phyloP scores from a whole-genome alignment of 2,113 vertebrate genomes.

The Benitochromis conjunctus region DNA sequence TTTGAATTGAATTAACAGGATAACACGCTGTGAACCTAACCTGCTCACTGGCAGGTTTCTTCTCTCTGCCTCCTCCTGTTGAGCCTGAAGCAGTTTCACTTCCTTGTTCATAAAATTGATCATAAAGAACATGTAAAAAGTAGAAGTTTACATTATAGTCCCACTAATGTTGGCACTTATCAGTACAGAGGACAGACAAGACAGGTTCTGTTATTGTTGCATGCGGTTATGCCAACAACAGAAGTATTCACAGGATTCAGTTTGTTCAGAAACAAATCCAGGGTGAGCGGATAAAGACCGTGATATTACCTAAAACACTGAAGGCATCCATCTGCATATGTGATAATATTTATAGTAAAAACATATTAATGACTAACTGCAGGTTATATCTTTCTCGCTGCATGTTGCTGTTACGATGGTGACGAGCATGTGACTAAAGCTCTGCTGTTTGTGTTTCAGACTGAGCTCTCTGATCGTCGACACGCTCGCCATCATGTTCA shows the following conservation, averaged over 20 bases:
- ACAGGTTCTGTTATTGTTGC: neutral
- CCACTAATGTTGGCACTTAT: neutral
- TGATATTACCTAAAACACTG: neutral
- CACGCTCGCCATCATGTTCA: constrained; percentile 78
- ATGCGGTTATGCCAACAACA: neutral
- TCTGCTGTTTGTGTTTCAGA: constrained; percentile 46
- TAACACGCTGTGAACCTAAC: neutral
- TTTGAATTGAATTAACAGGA: too few relatives aligned
- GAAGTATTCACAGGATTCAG: neutral
- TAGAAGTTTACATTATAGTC: neutral
- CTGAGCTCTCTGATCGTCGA: constrained; percentile 72
- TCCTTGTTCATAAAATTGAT: neutral
- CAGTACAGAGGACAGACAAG: neutral
- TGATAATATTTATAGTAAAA: neutral
- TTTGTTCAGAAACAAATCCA: neutral
- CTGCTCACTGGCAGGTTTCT: neutral
- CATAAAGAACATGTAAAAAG: neutral
- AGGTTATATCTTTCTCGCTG: neutral
- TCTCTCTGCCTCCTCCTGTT: neutral
- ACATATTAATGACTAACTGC: neutral
- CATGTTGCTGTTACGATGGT: neutral
- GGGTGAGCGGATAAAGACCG: neutral
- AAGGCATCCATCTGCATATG: neutral
- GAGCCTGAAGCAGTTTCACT: neutral
- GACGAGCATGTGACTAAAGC: too few relatives aligned